Evolutionary conservation across 2,888 invertebrate species (phyloP), one percentile per base, ranked within the genome.

Genomic region (Tortrix viridana): DNA sequence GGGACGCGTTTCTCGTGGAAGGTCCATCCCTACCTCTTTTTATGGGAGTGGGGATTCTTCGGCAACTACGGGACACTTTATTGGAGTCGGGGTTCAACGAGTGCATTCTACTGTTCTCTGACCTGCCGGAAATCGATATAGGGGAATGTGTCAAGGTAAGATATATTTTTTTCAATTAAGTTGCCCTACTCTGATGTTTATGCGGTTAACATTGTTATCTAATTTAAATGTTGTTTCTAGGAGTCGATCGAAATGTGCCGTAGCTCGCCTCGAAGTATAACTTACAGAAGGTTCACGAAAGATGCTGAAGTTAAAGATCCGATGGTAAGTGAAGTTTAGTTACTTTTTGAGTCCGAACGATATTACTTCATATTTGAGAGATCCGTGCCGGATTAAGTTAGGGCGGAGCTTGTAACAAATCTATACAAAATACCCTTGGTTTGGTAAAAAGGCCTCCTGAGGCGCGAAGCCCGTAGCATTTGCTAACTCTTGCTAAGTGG

Each of bases 21-120:
- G 98, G 98, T 76, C 96, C 97, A 0, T 96, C 98, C 0, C 96
- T 98, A 81, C 98, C 99, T 0, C 92, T 99, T 1, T 98, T 97
- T 82, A 97, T 99, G 80, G 99, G 99, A 1, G 94, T 99, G 7
- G 97, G 98, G 0, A 97, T 99, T 71, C 91, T 99, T 46, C 94
- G 96, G 59, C 99, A 99, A 82, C 89, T 99, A 23, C 93, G 97
- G 58, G 95, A 95, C 69, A 95, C 97, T 0, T 86, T 99, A 6
- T 93, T 99, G 3, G 94, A 94, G 5, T 98, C 97, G 0, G 98
- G 98, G 9, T 99, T 99, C 88, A 99, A 99, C 84, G 99, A 99
- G 82, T 99, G 99, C 81, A 99, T 99, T 72, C 91, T 99, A 43
- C 92, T 99, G 20, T 99, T 99, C 89, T 99, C 99, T n/a, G 99